Base-by-base conservation (phyloP, 2,113 vertebrate genomes). In the Cardinalis cardinalis region DNA sequence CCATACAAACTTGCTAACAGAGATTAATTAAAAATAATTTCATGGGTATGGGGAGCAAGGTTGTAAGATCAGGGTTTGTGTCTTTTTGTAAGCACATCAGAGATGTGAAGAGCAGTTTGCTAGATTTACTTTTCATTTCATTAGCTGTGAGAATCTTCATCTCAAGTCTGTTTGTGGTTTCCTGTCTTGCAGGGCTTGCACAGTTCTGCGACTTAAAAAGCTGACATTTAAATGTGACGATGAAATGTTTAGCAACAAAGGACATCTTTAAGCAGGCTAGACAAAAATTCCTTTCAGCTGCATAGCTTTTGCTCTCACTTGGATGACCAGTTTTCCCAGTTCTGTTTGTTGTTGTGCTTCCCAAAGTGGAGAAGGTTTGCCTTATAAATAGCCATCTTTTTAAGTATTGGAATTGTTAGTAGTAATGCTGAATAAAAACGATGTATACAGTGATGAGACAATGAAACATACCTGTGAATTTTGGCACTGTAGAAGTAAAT, bases 271-370 rank as follows among this genome's bases (percentile, higher is more conserved):
- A 82, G 61, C n/a, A 72, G 28, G 25, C 51, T 59, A 59, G 36
- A 70, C 89, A 92, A 78, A 84, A 92, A 89, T 60, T 51, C 59
- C 63, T 79, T 89, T 91, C 76, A 91, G 60, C 74, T 78, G 59
- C 43, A 11, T 18, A 43, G 73, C 73, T 93, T 93, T 94, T 90
- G 38, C 83, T 84, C 74, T 92, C 59, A 23, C n/a, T 90, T 36
- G 11, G 56, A 28, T 85, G 52, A 51, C 75, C 55, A 48, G 24
- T 87, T 87, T 89, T 58, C 63, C 18, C 36, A 34, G 31, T 73
- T 88, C 19, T 58, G 24, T 68, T 73, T 14, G 21, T 56, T 76
- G n/a, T 55, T 71, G 8, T 40, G 17, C 46, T 65, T 88, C 72
- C 26, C 3, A 0, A 44, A 53, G 26, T 61, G 21, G 29, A 74